These are phyloP conservation scores for Aleiodes alternator DNA, from an alignment of 2,888 invertebrate genomes.

Conservation along the genomic window DNA sequence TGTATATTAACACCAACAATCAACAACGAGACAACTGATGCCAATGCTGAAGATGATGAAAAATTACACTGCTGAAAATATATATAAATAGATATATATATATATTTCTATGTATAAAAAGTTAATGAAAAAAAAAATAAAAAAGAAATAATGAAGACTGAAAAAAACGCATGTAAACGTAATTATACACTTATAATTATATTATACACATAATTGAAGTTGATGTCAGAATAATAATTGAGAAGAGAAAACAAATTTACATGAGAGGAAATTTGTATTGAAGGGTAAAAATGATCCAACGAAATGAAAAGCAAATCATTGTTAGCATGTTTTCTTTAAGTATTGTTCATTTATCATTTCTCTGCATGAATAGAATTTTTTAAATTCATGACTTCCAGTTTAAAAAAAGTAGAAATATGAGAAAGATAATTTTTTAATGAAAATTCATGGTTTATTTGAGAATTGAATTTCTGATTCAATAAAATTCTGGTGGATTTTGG, in stretches of 20 bases:
- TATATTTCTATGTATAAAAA: background rate
- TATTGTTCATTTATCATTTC: no score
- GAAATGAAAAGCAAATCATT: no score
- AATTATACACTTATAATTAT: constrained; percentile 37
- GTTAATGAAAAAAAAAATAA: no score
- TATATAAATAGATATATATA: constrained; percentile 51
- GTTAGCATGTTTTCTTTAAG: no score
- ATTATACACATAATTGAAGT: constrained; percentile 15
- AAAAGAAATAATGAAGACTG: constrained; percentile 48
- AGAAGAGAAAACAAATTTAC: background rate
- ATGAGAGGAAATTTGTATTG: background rate
- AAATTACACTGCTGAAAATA: constrained; percentile 62
- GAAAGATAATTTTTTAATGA: background rate
- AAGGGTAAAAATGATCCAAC: no score
- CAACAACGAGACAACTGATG: constrained; percentile 52
- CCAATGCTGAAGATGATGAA: constrained; percentile 54
- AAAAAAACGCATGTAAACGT: constrained; percentile 51
- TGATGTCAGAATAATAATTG: constrained; percentile 18
- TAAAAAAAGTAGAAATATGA: background rate
- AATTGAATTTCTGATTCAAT: no score
- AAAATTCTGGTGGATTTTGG: no score
- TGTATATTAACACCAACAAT: constrained; percentile 49
- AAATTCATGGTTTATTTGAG: background rate
- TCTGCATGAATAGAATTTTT: no score
- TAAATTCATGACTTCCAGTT: background rate